Conservation (phyloP, 2,113 vertebrate species). For the Uria lomvia region DNA sequence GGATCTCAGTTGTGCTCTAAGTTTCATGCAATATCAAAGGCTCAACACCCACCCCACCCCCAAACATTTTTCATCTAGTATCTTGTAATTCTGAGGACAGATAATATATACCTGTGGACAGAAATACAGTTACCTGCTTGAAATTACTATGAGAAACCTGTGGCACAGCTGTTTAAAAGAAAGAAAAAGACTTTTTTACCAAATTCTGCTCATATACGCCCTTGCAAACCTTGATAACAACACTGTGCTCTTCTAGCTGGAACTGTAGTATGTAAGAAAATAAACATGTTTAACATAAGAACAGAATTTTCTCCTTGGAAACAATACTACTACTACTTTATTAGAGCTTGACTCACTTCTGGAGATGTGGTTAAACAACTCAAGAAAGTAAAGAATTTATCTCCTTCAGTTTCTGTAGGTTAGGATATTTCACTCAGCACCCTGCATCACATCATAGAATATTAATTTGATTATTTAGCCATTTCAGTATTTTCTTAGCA, state of each 20-base stretch:
- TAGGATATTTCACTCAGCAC: background rate
- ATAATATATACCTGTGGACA: background rate
- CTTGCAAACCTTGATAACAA: background rate
- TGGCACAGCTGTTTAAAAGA: background rate
- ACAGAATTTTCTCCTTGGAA: background rate
- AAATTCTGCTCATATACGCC: background rate
- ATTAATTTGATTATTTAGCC: background rate
- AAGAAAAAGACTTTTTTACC: background rate
- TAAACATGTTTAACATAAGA: background rate
- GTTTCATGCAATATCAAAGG: background rate
- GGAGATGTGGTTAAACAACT: background rate
- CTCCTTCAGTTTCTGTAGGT: background rate
- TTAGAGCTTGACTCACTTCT: background rate
- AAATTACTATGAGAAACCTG: background rate
- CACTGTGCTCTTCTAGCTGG: background rate
- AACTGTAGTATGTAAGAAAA: background rate
- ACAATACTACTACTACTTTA: background rate
- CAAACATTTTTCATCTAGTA: background rate
- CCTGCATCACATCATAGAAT: background rate
- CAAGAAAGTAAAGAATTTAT: background rate
- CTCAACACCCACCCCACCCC: background rate
- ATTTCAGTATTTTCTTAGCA: background rate
- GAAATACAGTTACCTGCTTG: background rate
- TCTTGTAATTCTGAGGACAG: background rate
- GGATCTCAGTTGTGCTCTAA: background rate